A percentile compares a stretch with the other conserved stretches of the same genome.
Evolutionary conservation across 2,797 vertebrate genomes (phyloP).

Genomic region (Muscicapa striata): DNA sequence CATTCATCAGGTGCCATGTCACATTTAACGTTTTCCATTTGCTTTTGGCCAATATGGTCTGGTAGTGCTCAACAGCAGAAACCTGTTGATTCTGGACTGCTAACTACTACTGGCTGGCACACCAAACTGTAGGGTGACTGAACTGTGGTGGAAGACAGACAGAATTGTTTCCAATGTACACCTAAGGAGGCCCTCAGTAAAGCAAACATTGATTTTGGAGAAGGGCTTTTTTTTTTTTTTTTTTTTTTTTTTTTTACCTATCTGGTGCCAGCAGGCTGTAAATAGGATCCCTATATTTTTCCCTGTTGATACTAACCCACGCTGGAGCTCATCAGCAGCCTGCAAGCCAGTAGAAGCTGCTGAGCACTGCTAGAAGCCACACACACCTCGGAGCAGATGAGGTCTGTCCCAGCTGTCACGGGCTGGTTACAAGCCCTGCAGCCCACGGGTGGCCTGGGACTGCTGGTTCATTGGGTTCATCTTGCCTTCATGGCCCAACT

Average conservation of each 20-base stretch:
- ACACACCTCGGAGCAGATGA: constrained; percentile 21
- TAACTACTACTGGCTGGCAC: constrained; percentile 67
- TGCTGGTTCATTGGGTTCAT: constrained; percentile 61
- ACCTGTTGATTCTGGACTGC: constrained; percentile 77
- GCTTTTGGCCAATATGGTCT: constrained; percentile 14
- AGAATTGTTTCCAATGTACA: constrained; percentile 80
- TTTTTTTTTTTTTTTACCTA: constrained; percentile 42
- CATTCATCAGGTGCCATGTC: constrained; percentile 20
- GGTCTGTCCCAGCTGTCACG: neutral
- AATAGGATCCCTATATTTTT: constrained; percentile 76
- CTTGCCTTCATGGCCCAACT: constrained; percentile 60
- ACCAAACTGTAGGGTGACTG: constrained; percentile 68
- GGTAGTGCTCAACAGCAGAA: constrained; percentile 53
- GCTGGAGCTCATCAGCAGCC: constrained; percentile 39
- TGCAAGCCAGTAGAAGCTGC: constrained; percentile 23
- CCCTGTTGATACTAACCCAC: constrained; percentile 66
- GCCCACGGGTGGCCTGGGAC: constrained; percentile 72
- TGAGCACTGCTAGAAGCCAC: constrained; percentile 49
- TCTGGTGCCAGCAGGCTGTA: constrained; percentile 74
- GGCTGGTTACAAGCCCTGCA: neutral
- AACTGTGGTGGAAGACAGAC: constrained; percentile 76
- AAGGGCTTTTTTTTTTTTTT: neutral
- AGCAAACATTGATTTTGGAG: constrained; percentile 82
- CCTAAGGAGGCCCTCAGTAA: constrained; percentile 80
- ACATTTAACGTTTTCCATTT: constrained; percentile 53